Conservation (phyloP, 2,888 invertebrate species). For the Eupeodes luniger region DNA sequence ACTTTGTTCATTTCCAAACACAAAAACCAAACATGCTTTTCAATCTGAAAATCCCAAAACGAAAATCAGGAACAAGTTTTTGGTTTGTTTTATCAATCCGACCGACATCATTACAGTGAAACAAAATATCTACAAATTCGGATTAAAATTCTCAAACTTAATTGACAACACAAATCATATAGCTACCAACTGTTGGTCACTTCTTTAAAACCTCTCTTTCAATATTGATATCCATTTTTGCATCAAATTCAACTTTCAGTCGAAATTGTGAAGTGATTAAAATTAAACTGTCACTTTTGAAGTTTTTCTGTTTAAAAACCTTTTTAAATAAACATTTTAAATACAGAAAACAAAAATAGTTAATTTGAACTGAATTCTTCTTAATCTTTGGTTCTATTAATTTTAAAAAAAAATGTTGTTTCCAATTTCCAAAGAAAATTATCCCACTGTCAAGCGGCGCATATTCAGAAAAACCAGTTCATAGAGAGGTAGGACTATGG, state of each 20-base stretch:
- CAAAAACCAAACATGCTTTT: constrained; percentile 40
- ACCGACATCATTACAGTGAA: background rate
- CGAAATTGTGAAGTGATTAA: too few relatives aligned
- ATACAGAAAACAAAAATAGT: too few relatives aligned
- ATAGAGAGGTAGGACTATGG: background rate
- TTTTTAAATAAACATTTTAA: too few relatives aligned
- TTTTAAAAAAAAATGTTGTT: background rate
- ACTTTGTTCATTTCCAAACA: constrained; percentile 2
- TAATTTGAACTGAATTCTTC: too few relatives aligned
- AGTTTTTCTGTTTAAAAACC: too few relatives aligned
- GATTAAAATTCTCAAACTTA: background rate
- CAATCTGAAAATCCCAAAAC: constrained; percentile 35
- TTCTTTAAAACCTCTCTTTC: too few relatives aligned
- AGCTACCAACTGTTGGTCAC: too few relatives aligned
- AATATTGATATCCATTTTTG: too few relatives aligned
- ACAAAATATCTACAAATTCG: background rate
- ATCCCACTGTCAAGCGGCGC: constrained; percentile 14
- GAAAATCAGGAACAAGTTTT: constrained; percentile 44
- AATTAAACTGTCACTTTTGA: background rate
- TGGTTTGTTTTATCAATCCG: constrained; percentile 15
- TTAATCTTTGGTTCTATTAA: too few relatives aligned
- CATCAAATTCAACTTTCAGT: too few relatives aligned
- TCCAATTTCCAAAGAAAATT: background rate
- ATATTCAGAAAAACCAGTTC: constrained; percentile 10
- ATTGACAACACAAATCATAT: too few relatives aligned